phyloP scores from a whole-genome alignment of 2,797 vertebrate genomes.

The Phrynocephalus forsythii region DNA sequence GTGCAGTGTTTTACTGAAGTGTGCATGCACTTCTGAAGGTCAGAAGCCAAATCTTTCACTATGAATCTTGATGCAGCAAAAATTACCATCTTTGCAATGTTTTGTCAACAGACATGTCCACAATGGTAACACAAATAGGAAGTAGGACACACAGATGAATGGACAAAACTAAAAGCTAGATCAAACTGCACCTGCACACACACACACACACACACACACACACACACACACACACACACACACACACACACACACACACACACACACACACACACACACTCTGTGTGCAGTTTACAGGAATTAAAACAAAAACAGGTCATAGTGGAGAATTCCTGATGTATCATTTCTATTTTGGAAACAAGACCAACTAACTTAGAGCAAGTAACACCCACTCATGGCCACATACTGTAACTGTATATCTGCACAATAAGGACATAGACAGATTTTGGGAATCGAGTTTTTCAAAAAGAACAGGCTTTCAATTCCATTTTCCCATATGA shows the following conservation, averaged over 20 bases:
- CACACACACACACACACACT: too few species aligned
- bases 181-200: background rate
- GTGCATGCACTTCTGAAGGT: background rate
- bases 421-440: background rate
- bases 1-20: too few species aligned
- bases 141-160: background rate
- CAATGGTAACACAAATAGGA: background rate
- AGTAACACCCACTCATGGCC: background rate
- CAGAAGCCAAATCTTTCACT: background rate
- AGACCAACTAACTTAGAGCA: background rate
- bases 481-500: background rate
- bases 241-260: too few species aligned
- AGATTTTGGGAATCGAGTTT: background rate
- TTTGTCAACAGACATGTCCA: background rate
- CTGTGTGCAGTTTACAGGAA: background rate
- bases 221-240: too few species aligned
- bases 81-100: background rate
- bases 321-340: background rate
- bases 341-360: background rate
- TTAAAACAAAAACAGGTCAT: background rate
- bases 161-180: background rate
- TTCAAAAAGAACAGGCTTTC: background rate
- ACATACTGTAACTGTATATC: background rate
- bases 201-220: too few species aligned
- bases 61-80: background rate